Percentiles rank a stretch among this genome's conserved stretches.
These are phyloP conservation scores for Drosophila lacteicornis DNA, from an alignment of 1,140 invertebrate genomes.

Conservation along the genomic window DNA sequence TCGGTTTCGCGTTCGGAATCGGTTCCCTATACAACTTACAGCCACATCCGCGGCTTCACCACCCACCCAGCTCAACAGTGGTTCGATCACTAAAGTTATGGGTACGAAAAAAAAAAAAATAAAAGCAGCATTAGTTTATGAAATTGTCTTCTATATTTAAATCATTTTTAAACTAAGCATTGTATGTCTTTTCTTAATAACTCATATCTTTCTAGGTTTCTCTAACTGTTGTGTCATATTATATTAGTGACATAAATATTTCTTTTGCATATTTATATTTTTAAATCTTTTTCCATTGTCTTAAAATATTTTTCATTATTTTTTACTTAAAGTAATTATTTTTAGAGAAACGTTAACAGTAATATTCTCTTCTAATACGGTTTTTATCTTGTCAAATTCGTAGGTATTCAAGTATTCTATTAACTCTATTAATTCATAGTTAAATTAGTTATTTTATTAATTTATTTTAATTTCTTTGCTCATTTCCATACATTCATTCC, in stretches of 20 bases:
- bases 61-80: conserved; percentile 49
- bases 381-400: not conserved
- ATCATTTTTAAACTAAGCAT: not conserved
- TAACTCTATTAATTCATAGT: not conserved
- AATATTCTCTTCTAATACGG: not conserved
- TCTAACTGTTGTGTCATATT: not conserved
- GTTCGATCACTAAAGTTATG: not conserved
- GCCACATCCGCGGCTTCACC: conserved; percentile 30
- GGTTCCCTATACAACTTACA: conserved; percentile 40
- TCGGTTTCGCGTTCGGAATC: conserved; percentile 46
- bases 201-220: not conserved
- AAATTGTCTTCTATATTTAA: too few species aligned
- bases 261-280: not conserved
- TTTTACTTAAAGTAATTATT: not conserved
- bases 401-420: too few species aligned
- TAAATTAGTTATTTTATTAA: not conserved
- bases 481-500: conserved; percentile 5
- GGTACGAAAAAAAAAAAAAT: not conserved
- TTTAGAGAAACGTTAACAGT: too few species aligned
- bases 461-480: not conserved
- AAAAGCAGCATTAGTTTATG: too few species aligned
- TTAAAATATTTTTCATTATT: not conserved
- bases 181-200: not conserved
- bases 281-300: not conserved
- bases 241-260: not conserved